A percentile compares a stretch with the other conserved stretches of the same genome.
These are phyloP conservation scores for Silurus meridionalis DNA, from an alignment of 2,113 vertebrate species.

Conservation along the genomic window DNA sequence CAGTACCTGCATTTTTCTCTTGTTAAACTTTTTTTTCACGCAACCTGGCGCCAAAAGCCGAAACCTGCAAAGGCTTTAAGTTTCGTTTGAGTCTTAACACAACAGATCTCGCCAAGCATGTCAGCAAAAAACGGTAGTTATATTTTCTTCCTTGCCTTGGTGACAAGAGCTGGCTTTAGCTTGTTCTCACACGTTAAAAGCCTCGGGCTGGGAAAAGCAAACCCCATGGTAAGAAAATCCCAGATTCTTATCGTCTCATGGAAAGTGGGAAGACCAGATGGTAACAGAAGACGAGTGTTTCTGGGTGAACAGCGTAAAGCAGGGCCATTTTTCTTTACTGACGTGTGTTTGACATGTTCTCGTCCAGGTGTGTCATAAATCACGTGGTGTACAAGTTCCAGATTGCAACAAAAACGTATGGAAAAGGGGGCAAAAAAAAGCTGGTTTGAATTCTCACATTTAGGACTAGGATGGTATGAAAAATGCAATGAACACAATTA, in stretches of 20 bases:
- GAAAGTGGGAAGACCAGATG: slow-evolving; percentile 24
- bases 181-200: slow-evolving; percentile 42
- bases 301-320: slow-evolving; percentile 5
- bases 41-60: not conserved
- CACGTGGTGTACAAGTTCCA: not conserved
- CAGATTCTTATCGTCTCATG: slow-evolving; percentile 42
- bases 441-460: not conserved
- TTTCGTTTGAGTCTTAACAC: not conserved
- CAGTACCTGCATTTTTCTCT: not conserved
- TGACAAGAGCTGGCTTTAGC: slow-evolving; percentile 24
- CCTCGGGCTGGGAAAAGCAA: slow-evolving; percentile 51
- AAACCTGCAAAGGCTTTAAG: not conserved
- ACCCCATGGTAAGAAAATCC: slow-evolving; percentile 26
- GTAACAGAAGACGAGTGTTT: slow-evolving; percentile 23
- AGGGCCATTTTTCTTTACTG: not conserved
- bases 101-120: not conserved
- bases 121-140: slow-evolving; percentile 1
- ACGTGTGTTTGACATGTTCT: slow-evolving; percentile 8
- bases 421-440: not conserved
- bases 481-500: too few relatives aligned
- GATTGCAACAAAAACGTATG: not conserved
- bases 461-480: not conserved
- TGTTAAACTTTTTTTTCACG: slow-evolving; percentile 22
- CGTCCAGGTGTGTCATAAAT: not conserved
- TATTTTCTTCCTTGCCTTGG: slow-evolving; percentile 10